phyloP scores from a whole-genome alignment of 1,140 invertebrate genomes.

The Drosophila paulistorum region DNA sequence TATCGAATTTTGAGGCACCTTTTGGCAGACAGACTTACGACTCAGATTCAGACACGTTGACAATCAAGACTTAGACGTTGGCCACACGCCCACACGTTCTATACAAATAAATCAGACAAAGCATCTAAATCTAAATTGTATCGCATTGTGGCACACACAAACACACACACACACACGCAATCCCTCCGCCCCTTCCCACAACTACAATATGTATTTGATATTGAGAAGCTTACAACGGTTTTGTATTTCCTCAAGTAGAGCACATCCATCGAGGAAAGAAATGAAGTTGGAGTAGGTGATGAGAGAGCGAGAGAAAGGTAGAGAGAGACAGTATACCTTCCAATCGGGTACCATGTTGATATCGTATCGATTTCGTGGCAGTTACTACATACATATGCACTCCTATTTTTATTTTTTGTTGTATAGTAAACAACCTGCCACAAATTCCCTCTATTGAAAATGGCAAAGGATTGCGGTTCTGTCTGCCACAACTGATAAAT shows the following conservation, averaged over 20 bases:
- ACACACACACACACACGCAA: background rate
- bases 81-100: constrained; percentile 30
- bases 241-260: constrained; percentile 10
- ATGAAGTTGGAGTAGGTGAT: background rate
- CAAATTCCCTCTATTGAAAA: constrained; percentile 5
- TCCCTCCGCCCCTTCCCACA: constrained; percentile 28
- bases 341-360: constrained; percentile 53
- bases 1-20: constrained; percentile 31
- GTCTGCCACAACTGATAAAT: background rate
- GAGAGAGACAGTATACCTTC: constrained; percentile 21
- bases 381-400: constrained; percentile 9
- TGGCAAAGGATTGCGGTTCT: constrained; percentile 13
- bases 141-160: constrained; percentile 36
- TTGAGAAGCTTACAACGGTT: constrained; percentile 4
- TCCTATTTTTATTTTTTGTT: background rate
- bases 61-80: background rate
- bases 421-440: constrained; percentile 11
- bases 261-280: background rate
- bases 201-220: constrained; percentile 12
- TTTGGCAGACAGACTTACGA: constrained; percentile 12
- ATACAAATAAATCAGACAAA: constrained; percentile 57
- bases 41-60: constrained; percentile 10
- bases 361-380: constrained; percentile 41
- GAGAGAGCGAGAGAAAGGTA: too few species aligned
- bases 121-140: constrained; percentile 47